A percentile compares a stretch with the other conserved stretches of the same genome.
These are phyloP conservation scores for Octopus bimaculoides DNA, from an alignment of 1,140 invertebrate species.

Conservation along the genomic window DNA sequence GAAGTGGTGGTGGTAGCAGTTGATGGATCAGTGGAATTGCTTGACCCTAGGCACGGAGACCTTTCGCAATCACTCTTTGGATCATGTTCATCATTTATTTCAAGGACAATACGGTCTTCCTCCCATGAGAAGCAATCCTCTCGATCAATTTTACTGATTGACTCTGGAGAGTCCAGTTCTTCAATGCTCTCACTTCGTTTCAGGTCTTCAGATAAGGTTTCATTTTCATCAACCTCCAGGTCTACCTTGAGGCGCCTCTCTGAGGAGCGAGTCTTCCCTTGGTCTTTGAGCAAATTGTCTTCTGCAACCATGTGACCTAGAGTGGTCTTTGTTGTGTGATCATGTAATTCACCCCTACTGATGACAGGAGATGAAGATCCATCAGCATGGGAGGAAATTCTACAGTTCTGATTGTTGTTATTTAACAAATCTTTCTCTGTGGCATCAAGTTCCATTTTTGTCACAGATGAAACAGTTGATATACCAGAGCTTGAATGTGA, in stretches of 20 bases:
- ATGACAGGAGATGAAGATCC: no score
- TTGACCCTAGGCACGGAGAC: no score
- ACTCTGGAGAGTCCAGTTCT: slow-evolving; percentile 52
- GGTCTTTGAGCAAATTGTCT: slow-evolving; percentile 12
- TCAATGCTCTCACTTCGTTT: slow-evolving; percentile 37
- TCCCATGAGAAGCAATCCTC: slow-evolving; percentile 55
- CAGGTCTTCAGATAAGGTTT: not conserved
- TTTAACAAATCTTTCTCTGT: no score
- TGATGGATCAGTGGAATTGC: no score
- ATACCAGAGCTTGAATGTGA: no score
- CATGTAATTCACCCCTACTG: no score
- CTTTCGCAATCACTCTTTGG: slow-evolving; percentile 16
- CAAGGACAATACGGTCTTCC: slow-evolving; percentile 46
- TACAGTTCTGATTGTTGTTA: no score
- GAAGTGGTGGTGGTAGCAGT: no score
- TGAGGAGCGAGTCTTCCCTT: slow-evolving; percentile 9
- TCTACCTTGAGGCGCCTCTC: slow-evolving; percentile 15
- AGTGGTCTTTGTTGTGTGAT: not conserved
- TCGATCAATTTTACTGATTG: slow-evolving; percentile 47
- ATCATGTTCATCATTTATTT: slow-evolving; percentile 37
- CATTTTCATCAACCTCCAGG: slow-evolving; percentile 23
- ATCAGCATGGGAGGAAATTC: no score
- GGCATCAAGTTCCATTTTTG: no score
- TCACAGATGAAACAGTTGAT: no score
- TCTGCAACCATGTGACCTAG: slow-evolving; percentile 13